These are phyloP conservation scores for Colletes collaris DNA, from an alignment of 2,888 invertebrate genomes.

Conservation along the genomic window DNA sequence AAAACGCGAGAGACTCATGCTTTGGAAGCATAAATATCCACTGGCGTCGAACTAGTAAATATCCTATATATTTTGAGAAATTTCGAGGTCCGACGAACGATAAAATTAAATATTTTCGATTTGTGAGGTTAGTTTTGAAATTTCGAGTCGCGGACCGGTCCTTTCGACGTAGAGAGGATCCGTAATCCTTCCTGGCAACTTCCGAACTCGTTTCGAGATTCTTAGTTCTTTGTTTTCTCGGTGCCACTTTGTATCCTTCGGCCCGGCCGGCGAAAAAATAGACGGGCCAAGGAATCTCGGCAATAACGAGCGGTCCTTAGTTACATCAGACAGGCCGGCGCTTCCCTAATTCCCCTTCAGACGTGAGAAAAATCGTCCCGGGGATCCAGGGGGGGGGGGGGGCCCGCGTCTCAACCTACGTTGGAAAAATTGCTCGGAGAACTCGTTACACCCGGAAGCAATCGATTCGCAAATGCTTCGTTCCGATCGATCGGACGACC, in stretches of 20 bases:
- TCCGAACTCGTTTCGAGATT: conserved; percentile 19
- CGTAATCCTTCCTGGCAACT: not conserved
- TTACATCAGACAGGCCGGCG: conserved; percentile 33
- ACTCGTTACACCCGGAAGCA: conserved; percentile 53
- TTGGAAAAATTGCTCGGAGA: conserved; percentile 47
- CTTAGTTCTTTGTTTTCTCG: not conserved
- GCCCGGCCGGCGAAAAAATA: conserved; percentile 5
- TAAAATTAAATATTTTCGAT: no score
- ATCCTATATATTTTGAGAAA: no score
- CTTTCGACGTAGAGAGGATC: not conserved
- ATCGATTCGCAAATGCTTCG: conserved; percentile 54
- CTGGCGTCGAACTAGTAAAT: no score
- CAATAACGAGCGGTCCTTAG: conserved; percentile 46
- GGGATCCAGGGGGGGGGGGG: conserved; percentile 19
- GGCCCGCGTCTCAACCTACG: not conserved
- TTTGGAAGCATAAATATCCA: no score
- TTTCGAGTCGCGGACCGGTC: no score
- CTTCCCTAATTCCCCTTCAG: conserved; percentile 47
- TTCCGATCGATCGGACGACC: conserved; percentile 62
- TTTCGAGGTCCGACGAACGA: no score
- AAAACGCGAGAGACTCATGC: no score
- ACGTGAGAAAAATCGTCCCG: conserved; percentile 48
- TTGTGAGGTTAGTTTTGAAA: no score
- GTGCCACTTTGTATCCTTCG: not conserved
- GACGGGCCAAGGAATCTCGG: conserved; percentile 29